Evolutionary conservation across 2,797 vertebrate genomes (phyloP).

Genomic region (Lophius americanus): DNA sequence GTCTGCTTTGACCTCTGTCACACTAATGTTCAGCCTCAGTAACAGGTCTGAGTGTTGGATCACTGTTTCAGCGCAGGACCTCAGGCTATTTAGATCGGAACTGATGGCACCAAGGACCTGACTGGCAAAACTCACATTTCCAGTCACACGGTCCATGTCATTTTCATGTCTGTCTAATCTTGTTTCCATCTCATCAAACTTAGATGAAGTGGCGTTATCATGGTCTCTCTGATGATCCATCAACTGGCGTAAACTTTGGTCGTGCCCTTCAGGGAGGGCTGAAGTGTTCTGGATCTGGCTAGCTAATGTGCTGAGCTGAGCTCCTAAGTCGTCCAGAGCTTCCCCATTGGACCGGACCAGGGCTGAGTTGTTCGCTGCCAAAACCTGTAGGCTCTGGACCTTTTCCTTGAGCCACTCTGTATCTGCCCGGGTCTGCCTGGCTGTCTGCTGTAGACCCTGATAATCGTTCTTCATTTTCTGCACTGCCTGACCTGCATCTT

Average conservation of each 20-base stretch:
- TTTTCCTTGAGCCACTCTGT: slow-evolving; percentile 94
- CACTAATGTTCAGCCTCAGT: slow-evolving; percentile 86
- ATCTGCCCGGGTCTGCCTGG: slow-evolving; percentile 89
- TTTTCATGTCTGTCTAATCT: slow-evolving; percentile 75
- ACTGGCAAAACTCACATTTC: slow-evolving; percentile 77
- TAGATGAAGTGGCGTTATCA: slow-evolving; percentile 75
- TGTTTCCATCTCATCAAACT: slow-evolving; percentile 74
- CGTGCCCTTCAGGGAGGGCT: slow-evolving; percentile 81
- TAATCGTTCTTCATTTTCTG: slow-evolving; percentile 94
- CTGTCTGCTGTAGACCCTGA: slow-evolving; percentile 91
- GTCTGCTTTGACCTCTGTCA: slow-evolving; percentile 87
- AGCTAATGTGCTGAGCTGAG: slow-evolving; percentile 87
- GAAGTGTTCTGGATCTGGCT: slow-evolving; percentile 93
- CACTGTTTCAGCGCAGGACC: slow-evolving; percentile 92
- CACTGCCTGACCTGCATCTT: slow-evolving; percentile 91
- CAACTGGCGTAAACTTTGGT: slow-evolving; percentile 79
- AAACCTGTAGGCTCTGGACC: slow-evolving; percentile 90
- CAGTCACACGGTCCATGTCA: slow-evolving; percentile 77
- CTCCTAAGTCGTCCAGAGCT: slow-evolving; percentile 89
- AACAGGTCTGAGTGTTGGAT: slow-evolving; percentile 90
- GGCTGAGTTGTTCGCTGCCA: slow-evolving; percentile 92
- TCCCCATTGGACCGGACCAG: slow-evolving; percentile 91
- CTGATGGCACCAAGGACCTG: slow-evolving; percentile 85
- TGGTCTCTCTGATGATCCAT: slow-evolving; percentile 87
- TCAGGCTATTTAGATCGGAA: slow-evolving; percentile 89